Conservation (phyloP, 2,113 vertebrate species). For the Pangasianodon gigas region DNA sequence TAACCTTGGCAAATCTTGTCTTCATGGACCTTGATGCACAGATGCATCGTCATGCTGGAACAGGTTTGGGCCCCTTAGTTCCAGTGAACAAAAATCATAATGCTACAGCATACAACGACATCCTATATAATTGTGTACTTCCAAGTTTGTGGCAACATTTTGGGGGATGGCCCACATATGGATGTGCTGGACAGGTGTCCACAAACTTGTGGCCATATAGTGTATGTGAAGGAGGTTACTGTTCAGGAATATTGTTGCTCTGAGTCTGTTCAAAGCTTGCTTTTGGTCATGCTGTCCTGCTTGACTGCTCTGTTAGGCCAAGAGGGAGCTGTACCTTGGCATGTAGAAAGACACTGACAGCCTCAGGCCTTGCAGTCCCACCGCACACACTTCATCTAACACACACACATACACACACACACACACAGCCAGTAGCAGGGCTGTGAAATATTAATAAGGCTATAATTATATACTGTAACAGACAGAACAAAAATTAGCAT, state of each 20-base stretch:
- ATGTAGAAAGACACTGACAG: slow-evolving; percentile 34
- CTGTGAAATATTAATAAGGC: slow-evolving; percentile 5
- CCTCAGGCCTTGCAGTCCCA: slow-evolving; percentile 21
- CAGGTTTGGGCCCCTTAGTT: not conserved
- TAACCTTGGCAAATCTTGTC: not conserved
- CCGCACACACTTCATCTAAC: not conserved
- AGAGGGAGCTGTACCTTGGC: slow-evolving; percentile 19
- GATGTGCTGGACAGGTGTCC: not conserved
- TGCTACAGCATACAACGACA: not conserved
- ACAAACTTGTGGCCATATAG: not conserved
- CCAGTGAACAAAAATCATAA: not conserved
- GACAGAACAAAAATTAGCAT: not conserved
- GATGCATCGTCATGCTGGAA: not conserved
- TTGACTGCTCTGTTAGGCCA: slow-evolving; percentile 32
- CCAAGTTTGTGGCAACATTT: not conserved
- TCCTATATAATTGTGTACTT: not conserved
- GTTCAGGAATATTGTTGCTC: not conserved
- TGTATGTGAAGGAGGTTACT: not conserved
- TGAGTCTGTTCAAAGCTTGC: slow-evolving; percentile 15
- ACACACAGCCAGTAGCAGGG: not conserved
- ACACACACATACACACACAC: slow-evolving; percentile 17
- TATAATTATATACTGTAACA: not conserved
- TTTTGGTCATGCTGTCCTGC: slow-evolving; percentile 32
- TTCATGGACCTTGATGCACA: not conserved
- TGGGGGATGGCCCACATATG: not conserved